These are phyloP conservation scores for Trogon surrucura DNA, from an alignment of 2,113 vertebrate species.

Conservation along the genomic window DNA sequence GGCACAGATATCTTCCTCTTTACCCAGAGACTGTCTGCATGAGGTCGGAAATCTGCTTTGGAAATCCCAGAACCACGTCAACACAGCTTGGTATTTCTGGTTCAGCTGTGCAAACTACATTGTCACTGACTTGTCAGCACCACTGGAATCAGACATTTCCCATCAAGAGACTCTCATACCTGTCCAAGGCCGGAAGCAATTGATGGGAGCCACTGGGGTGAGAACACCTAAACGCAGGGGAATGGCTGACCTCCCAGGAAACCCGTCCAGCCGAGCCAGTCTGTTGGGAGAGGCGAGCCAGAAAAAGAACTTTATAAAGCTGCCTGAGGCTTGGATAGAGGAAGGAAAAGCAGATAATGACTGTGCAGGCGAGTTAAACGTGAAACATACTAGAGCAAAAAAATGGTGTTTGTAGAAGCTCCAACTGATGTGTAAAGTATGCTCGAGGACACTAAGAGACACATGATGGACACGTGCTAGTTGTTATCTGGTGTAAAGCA, in stretches of 20 bases:
- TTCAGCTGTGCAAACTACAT: background rate
- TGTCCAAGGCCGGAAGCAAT: background rate
- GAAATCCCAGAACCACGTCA: background rate
- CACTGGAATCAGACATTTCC: background rate
- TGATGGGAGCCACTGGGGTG: background rate
- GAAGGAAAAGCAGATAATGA: background rate
- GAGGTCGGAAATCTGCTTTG: background rate
- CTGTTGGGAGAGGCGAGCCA: background rate
- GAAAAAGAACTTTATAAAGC: background rate
- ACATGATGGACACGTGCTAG: fast-evolving
- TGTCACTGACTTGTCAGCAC: background rate
- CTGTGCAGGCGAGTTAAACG: background rate
- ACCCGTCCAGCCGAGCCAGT: background rate
- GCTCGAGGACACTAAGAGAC: background rate
- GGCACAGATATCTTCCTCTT: background rate
- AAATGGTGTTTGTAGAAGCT: background rate
- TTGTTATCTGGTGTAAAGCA: background rate
- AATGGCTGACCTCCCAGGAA: constrained; percentile 11
- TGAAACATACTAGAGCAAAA: background rate
- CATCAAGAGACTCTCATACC: background rate
- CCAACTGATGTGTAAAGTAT: background rate
- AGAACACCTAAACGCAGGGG: background rate
- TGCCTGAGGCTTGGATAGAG: background rate
- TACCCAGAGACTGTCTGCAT: background rate
- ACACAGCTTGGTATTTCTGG: background rate